These are phyloP conservation scores for Asarcornis scutulata DNA, from an alignment of 2,113 vertebrate genomes.

Conservation along the genomic window DNA sequence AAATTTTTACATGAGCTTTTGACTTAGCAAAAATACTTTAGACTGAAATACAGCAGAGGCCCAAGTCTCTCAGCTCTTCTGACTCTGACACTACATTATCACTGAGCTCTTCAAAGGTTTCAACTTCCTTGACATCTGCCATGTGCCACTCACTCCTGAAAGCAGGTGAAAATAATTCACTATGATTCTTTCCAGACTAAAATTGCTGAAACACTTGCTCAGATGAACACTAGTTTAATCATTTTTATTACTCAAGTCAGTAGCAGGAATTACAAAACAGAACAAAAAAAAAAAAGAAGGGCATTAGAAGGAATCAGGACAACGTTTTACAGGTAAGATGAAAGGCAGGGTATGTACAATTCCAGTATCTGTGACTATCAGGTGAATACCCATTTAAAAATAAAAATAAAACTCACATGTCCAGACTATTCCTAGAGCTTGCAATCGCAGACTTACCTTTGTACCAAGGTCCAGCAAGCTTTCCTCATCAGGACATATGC, in stretches of 20 bases:
- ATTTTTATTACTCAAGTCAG: background rate
- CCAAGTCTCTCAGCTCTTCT: background rate
- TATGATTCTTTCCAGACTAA: background rate
- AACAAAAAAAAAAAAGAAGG: background rate
- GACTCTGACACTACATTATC: background rate
- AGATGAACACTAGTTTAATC: background rate
- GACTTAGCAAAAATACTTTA: background rate
- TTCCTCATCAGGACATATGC: conserved; percentile 85
- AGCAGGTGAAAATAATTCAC: background rate
- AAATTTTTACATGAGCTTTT: background rate
- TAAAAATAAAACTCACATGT: background rate
- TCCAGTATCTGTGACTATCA: background rate
- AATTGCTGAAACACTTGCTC: background rate
- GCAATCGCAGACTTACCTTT: conserved; percentile 77
- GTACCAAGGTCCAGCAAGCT: conserved; percentile 85
- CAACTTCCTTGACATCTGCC: background rate
- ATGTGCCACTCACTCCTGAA: background rate
- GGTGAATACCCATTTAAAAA: background rate
- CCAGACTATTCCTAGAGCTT: background rate
- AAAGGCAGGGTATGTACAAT: background rate
- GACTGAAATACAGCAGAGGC: background rate
- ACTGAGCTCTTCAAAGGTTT: background rate
- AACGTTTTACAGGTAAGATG: background rate
- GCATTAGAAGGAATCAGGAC: background rate
- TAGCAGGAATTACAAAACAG: background rate